Evolutionary conservation across 2,888 invertebrate species (phyloP).

Genomic region (Epirrhoe tristata): DNA sequence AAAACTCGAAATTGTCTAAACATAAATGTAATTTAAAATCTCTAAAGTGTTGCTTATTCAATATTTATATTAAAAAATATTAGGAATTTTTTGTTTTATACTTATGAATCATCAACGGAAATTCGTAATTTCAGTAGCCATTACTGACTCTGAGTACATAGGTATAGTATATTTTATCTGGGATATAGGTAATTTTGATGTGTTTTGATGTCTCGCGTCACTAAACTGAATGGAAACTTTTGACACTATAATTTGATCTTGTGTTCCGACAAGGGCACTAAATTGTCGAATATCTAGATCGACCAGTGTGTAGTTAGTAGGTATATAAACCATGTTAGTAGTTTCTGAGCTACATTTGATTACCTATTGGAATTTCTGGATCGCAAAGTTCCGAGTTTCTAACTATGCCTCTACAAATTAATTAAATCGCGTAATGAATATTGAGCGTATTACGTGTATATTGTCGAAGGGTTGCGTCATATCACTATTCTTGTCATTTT

Average conservation of each 20-base stretch:
- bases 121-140: too few relatives aligned
- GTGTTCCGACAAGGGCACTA: neutral
- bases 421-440: constrained; percentile 63
- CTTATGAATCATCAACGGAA: too few relatives aligned
- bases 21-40: too few relatives aligned
- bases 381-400: constrained; percentile 52
- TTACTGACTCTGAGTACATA: too few relatives aligned
- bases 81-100: too few relatives aligned
- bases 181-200: too few relatives aligned
- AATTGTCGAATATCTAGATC: neutral
- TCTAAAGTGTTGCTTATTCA: too few relatives aligned
- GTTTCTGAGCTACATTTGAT: constrained; percentile 26
- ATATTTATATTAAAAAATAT: too few relatives aligned
- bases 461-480: constrained; percentile 30
- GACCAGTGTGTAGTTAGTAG: neutral
- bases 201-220: too few relatives aligned
- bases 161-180: too few relatives aligned
- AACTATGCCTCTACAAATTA: constrained; percentile 53
- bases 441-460: constrained; percentile 56
- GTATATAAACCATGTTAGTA: neutral
- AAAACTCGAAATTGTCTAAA: too few relatives aligned
- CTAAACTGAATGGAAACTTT: neutral
- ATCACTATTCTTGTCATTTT: neutral
- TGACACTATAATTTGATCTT: neutral
- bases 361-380: constrained; percentile 45